These are phyloP conservation scores for Diaphora mendica DNA, from an alignment of 2,888 invertebrate genomes.

Conservation along the genomic window DNA sequence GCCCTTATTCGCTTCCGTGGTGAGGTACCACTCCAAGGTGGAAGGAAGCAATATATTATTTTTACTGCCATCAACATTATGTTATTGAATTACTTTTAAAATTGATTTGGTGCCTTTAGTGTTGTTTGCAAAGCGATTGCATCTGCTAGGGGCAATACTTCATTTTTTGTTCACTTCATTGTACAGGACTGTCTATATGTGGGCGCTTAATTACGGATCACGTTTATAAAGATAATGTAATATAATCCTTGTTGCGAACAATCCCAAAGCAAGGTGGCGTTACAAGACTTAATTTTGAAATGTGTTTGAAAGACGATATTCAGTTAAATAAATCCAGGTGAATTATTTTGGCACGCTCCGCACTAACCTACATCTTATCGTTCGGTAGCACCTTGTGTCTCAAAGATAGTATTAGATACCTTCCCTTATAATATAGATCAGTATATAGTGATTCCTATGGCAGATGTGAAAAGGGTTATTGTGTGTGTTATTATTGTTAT, in stretches of 20 bases:
- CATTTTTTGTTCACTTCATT: conserved; percentile 70
- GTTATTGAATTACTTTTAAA: conserved; percentile 86
- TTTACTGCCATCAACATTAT: conserved; percentile 81
- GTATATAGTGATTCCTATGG: conserved; percentile 57
- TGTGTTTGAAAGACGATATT: conserved; percentile 69
- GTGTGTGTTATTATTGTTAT: conserved; percentile 70
- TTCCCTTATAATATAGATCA: conserved; percentile 53
- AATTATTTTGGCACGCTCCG: conserved; percentile 81
- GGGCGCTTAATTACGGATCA: conserved; percentile 84
- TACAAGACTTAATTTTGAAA: conserved; percentile 64
- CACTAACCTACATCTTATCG: conserved; percentile 58
- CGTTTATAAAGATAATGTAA: conserved; percentile 84
- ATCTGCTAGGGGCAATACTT: conserved; percentile 74
- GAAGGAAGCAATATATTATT: conserved; percentile 85
- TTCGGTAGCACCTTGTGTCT: conserved; percentile 64
- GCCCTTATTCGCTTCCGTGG: conserved; percentile 66
- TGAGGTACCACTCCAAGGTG: conserved; percentile 75
- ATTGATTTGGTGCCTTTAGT: conserved; percentile 75
- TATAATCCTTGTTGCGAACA: conserved; percentile 82
- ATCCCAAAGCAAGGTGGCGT: conserved; percentile 77
- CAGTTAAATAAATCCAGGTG: conserved; percentile 65
- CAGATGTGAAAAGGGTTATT: conserved; percentile 81
- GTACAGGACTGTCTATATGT: conserved; percentile 73
- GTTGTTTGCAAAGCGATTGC: conserved; percentile 77
- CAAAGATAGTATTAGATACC: conserved; percentile 52